A percentile compares a stretch with the other conserved stretches of the same genome.
These are phyloP conservation scores for Aramus guarauna DNA, from an alignment of 2,113 vertebrate genomes.

Conservation along the genomic window DNA sequence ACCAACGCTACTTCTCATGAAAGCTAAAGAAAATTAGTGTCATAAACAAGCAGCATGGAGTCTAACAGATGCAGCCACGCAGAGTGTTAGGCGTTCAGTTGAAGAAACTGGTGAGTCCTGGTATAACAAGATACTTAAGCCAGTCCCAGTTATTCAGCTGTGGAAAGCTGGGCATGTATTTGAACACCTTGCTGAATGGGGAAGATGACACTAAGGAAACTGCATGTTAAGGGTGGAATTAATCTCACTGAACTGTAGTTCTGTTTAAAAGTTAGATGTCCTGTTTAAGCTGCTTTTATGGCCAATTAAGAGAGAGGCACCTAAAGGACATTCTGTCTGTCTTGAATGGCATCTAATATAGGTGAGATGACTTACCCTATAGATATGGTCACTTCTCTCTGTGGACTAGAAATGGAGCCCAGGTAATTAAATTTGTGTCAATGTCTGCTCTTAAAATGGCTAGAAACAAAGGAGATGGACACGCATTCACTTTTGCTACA, in stretches of 20 bases:
- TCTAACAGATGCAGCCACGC: neutral
- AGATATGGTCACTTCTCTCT: neutral
- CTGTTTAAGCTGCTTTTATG: neutral
- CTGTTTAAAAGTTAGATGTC: neutral
- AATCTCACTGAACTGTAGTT: neutral
- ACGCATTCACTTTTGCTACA: neutral
- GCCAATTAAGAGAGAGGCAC: neutral
- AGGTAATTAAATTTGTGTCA: neutral
- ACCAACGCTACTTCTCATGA: neutral
- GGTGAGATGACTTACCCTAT: neutral
- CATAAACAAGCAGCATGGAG: constrained; percentile 6
- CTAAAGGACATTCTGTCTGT: neutral
- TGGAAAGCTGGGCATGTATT: neutral
- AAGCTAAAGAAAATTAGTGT: constrained; percentile 4
- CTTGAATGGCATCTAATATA: neutral
- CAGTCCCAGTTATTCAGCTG: neutral
- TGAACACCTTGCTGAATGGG: neutral
- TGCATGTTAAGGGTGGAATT: neutral
- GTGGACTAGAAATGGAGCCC: neutral
- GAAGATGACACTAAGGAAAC: neutral
- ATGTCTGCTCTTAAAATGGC: neutral
- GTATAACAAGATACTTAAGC: neutral
- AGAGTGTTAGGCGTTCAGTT: neutral
- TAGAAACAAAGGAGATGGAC: neutral
- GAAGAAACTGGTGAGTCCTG: neutral